Base-by-base conservation (phyloP, 2,888 invertebrate genomes). In the Eupeodes latifasciatus region DNA sequence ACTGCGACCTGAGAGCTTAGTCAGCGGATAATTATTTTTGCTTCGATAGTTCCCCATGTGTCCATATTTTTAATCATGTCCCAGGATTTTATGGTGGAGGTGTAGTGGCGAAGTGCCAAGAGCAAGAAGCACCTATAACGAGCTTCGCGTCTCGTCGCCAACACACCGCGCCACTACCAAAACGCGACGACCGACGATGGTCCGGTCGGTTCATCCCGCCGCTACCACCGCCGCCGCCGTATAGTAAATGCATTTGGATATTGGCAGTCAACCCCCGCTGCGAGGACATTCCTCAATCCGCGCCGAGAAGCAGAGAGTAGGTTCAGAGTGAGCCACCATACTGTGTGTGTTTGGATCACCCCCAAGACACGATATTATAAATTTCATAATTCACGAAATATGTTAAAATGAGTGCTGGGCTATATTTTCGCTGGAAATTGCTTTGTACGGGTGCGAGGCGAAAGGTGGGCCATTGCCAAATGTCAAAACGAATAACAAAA, bases 381-480 rank as follows among this genome's bases (percentile, higher is more conserved):
- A 88, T 88, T 88, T 88, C 88, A 88, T 88, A 88, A 88, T 88
- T 88, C 88, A 88, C 88, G 88, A 88, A 88, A 88, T 88, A 88
- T 88, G 85, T 88, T 88, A 85, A 88, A 88, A 88, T 88, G 88
- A 88, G 88, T 85, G 88, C 88, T 71, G 78, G 77, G 88, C 81
- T 81, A 88, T 85, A 88, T 88, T 88, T 88, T 88, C 88, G 74
- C 81, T 88, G 88, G 85, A 88, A 88, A 74, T 67, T 77, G 88
- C 88, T 88, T 88, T 85, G 88, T 88, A 88, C 85, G 88, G 74
- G 88, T 88, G 85, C 88, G 78, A 88, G 88, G 85, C 88, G 88
- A 88, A 85, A 88, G 88, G 88, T 88, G 88, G 88, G 85, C 88
- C 85, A 88, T 85, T 88, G 88, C 85, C 85, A 77, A 88, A 85